Percentiles rank a stretch among this genome's conserved stretches.
These are phyloP conservation scores for Steatocranus sp. DNA, from an alignment of 2,797 vertebrate genomes.

Conservation along the genomic window DNA sequence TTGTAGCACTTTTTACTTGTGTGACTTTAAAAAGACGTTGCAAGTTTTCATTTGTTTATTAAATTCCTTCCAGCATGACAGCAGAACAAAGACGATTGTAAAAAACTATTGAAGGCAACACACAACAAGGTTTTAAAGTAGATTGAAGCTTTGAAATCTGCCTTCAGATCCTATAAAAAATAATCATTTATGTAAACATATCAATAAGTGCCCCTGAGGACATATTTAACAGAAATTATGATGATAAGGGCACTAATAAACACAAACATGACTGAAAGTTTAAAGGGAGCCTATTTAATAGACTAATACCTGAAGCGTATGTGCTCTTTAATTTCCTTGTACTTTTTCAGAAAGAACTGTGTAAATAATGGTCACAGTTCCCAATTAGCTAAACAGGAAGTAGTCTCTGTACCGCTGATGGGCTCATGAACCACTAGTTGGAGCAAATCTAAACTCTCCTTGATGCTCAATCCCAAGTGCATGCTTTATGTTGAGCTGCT, in stretches of 20 bases:
- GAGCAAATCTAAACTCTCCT: not conserved
- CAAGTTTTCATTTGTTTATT: not conserved
- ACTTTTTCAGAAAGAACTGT: not conserved
- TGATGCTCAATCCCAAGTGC: no score
- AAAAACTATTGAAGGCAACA: not conserved
- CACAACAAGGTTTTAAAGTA: not conserved
- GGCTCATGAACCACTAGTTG: not conserved
- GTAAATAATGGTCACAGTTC: not conserved
- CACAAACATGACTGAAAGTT: not conserved
- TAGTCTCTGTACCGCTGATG: rapidly evolving
- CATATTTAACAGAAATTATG: not conserved
- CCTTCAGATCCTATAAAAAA: not conserved
- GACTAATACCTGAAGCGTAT: not conserved
- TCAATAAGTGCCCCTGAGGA: not conserved
- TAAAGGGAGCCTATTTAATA: not conserved
- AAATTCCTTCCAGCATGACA: not conserved
- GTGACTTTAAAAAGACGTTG: not conserved
- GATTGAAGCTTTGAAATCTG: not conserved
- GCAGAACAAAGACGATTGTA: not conserved
- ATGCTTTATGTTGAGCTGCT: not conserved
- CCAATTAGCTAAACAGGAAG: not conserved
- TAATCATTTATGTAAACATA: not conserved
- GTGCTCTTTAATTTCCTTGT: not conserved
- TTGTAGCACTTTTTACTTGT: not conserved
- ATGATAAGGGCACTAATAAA: rapidly evolving